Evolutionary conservation across 1,140 invertebrate genomes (phyloP).

Genomic region (Cydia splendana): DNA sequence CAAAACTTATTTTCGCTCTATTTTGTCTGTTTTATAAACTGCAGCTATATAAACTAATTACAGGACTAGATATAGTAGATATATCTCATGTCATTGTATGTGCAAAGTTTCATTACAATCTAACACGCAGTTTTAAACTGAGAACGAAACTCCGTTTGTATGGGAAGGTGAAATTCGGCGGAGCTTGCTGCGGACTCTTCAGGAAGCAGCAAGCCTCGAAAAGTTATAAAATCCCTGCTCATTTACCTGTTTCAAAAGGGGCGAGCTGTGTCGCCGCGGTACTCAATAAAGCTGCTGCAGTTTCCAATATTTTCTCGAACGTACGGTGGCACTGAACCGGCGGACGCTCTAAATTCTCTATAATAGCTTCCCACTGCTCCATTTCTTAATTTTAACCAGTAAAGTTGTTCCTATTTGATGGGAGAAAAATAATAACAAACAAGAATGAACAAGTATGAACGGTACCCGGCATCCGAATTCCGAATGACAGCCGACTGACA

Average conservation of each 20-base stretch:
- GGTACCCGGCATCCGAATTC: neutral
- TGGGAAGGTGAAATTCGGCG: no score
- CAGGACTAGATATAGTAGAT: no score
- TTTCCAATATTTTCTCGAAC: neutral
- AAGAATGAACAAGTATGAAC: neutral
- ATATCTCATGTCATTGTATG: no score
- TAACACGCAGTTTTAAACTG: no score
- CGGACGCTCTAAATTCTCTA: neutral
- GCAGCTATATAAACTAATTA: no score
- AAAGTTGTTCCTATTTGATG: neutral
- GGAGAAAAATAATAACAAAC: neutral
- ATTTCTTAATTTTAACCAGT: neutral
- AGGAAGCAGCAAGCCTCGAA: neutral
- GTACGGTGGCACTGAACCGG: neutral
- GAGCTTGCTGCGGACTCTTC: no score
- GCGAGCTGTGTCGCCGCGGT: neutral
- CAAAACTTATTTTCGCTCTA: no score
- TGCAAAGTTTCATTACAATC: no score
- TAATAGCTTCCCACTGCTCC: neutral
- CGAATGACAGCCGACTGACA: neutral
- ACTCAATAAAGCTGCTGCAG: neutral
- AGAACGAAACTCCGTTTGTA: no score
- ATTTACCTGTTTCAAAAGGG: conserved; percentile 1
- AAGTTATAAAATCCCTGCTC: neutral
- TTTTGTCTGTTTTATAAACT: no score